These are phyloP conservation scores for Sphyrna mokarran DNA, from an alignment of 2,113 vertebrate genomes.

Conservation along the genomic window DNA sequence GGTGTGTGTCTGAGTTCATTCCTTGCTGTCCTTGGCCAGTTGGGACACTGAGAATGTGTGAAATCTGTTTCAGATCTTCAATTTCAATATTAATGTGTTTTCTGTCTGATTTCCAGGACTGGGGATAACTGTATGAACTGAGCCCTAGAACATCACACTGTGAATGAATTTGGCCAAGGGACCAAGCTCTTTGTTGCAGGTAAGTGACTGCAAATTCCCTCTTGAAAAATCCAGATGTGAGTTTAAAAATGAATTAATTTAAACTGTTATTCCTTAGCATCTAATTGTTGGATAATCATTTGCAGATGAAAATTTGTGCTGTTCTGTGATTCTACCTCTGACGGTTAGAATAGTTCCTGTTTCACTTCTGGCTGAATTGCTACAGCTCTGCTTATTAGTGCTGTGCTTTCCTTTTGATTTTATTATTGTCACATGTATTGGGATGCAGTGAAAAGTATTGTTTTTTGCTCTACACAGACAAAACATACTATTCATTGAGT, in stretches of 20 bases:
- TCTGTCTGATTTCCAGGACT: neutral
- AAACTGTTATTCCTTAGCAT: neutral
- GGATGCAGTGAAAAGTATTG: no score
- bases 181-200: constrained; percentile 22
- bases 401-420: no score
- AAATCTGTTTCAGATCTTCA: neutral
- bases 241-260: neutral
- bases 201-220: neutral
- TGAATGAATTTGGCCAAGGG: neutral
- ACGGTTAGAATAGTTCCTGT: neutral
- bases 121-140: neutral
- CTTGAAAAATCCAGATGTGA: no score
- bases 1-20: neutral
- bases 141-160: neutral
- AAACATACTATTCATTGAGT: no score
- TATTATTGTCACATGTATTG: no score
- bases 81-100: neutral
- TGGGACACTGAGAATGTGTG: neutral
- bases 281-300: neutral
- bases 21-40: neutral
- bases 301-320: neutral
- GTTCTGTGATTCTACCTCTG: no score
- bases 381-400: no score
- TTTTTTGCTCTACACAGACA: no score
- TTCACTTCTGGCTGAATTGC: no score